These are phyloP conservation scores for Pteronotus mesoamericanus DNA, from an alignment of 2,797 vertebrate genomes.

Conservation along the genomic window DNA sequence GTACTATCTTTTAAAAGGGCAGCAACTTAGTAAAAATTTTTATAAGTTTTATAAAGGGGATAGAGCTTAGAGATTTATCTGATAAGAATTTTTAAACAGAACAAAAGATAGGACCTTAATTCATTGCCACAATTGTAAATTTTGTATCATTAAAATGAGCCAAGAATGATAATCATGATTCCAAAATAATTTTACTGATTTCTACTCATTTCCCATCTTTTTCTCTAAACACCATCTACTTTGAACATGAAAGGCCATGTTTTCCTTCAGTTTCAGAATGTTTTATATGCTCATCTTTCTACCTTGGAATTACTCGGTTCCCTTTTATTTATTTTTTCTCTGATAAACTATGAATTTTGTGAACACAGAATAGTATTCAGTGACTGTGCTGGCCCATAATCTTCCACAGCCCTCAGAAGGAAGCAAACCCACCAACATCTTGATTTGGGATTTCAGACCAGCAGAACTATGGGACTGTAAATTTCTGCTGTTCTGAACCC, in stretches of 20 bases:
- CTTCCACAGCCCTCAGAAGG: background rate
- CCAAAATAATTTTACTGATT: background rate
- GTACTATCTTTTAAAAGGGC: background rate
- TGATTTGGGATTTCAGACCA: background rate
- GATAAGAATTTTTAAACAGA: slow-evolving; percentile 16
- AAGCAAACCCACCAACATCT: background rate
- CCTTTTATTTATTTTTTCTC: background rate
- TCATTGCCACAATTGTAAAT: background rate
- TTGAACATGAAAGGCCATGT: background rate
- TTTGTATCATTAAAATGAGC: background rate
- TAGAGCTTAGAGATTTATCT: background rate
- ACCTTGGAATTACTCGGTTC: background rate
- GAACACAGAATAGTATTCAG: background rate
- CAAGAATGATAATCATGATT: background rate
- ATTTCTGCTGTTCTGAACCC: background rate
- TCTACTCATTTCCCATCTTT: background rate
- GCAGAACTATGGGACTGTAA: background rate
- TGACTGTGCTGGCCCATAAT: background rate
- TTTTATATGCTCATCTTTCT: background rate
- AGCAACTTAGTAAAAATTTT: background rate
- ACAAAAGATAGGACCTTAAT: background rate
- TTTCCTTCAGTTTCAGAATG: background rate
- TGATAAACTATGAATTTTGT: background rate
- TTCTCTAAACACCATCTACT: background rate
- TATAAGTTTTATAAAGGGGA: background rate